Evolutionary conservation across 2,113 vertebrate genomes (phyloP).

Genomic region (Pachycephala philippinensis): DNA sequence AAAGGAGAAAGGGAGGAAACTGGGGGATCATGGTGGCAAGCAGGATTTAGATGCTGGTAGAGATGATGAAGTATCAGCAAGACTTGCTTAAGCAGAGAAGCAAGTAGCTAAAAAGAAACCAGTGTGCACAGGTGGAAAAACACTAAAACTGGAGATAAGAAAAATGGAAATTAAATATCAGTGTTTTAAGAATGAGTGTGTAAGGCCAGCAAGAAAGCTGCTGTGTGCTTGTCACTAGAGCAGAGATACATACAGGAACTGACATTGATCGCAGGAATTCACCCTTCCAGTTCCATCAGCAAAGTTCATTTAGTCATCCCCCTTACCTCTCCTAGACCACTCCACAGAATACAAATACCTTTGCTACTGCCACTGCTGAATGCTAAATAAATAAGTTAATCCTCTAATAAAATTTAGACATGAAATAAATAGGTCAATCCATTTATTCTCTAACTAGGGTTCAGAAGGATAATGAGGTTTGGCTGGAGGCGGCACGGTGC

Average conservation of each 20-base stretch:
- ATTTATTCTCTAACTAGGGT: conserved; percentile 70
- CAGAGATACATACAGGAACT: background rate
- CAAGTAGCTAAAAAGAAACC: background rate
- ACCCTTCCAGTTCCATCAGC: background rate
- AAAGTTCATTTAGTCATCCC: background rate
- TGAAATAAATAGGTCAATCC: conserved; percentile 71
- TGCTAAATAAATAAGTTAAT: conserved; percentile 61
- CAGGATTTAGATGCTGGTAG: background rate
- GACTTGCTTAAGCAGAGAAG: background rate
- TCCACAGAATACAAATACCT: background rate
- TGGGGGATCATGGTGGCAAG: background rate
- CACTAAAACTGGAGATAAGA: background rate
- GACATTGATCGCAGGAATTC: background rate
- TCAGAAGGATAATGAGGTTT: conserved; percentile 69
- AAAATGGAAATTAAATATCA: background rate
- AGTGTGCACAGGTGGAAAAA: background rate
- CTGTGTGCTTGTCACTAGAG: background rate
- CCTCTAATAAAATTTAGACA: conserved; percentile 64
- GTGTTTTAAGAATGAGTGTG: background rate
- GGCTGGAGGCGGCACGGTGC: conserved; percentile 13
- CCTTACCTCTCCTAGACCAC: background rate
- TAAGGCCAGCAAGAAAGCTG: background rate
- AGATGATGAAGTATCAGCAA: background rate
- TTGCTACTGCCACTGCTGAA: conserved; percentile 23
- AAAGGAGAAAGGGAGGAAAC: background rate